Evolutionary conservation across 2,888 invertebrate genomes (phyloP), one percentile per base, ranked within the genome.

Genomic region (Acrobasis consociella): DNA sequence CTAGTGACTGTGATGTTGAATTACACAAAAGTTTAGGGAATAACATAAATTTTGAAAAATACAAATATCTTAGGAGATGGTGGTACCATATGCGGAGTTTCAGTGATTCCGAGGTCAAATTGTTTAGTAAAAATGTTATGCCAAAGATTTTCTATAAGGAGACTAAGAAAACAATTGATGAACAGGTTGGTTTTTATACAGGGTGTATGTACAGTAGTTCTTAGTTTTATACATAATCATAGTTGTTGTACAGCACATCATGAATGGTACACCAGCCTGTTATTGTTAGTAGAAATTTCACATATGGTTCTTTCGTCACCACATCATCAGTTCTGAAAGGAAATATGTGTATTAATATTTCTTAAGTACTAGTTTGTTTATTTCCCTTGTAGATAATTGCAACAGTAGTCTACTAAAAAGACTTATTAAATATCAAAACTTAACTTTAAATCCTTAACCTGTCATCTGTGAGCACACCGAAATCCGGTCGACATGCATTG

Each of bases 51-150:
- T 81, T 91, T 65, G 72, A 80, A 60, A 85, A 84, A 68, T 93
- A 88, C 79, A 80, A 80, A 62, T 81, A 94, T 77, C 78, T 95
- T 69, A 88, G 85, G 76, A 91, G 95, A 83, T 95, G 95, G 95
- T 93, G 91, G 83, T 81, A 87, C 81, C 94, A 95, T 85, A 93
- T 95, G 83, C 81, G 88, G 83, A 94, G 94, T 86, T 95, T 93
- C 83, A 89, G 86, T 77, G 82, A 82, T 68, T 79, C 80, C 65
- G 94, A 95, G 78, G 86, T 87, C 76, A 78, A 76, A 67, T 75
- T 80, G 67, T 94, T 94, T 73, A 83, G 84, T 67, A 76, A 71
- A 69, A 76, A 68, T 71, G 65, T 69, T 64, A 74, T 84, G 67
- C 78, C 81, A 67, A 74, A 78, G 70, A 66, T 71, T 64, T 71